Conservation (phyloP, 2,888 invertebrate species). For the Biston stratarius region DNA sequence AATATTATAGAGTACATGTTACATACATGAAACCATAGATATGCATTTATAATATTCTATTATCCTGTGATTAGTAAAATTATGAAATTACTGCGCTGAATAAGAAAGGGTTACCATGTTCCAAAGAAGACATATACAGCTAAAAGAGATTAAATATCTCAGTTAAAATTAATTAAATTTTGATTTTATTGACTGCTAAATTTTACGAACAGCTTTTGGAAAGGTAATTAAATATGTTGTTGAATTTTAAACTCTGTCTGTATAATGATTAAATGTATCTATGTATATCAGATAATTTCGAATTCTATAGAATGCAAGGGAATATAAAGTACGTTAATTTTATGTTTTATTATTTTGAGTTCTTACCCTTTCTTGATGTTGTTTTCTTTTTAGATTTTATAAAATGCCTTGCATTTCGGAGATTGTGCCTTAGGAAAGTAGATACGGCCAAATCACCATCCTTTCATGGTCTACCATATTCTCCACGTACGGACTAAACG, state of each 20-base stretch:
- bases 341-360: no score
- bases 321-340: slow-evolving; percentile 39
- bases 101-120: background rate
- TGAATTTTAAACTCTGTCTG: slow-evolving; percentile 6
- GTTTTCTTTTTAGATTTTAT: no score
- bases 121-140: background rate
- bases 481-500: no score
- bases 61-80: no score
- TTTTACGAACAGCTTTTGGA: slow-evolving; percentile 5
- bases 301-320: slow-evolving; percentile 31
- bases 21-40: no score
- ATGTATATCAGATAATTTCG: slow-evolving; percentile 15
- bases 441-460: no score
- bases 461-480: no score
- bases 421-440: no score
- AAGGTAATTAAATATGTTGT: slow-evolving; percentile 14
- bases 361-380: no score
- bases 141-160: slow-evolving; percentile 4
- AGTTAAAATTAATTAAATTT: slow-evolving; percentile 17
- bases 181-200: slow-evolving; percentile 14
- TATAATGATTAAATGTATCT: slow-evolving; percentile 6
- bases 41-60: no score
- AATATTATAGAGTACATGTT: no score
- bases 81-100: background rate
- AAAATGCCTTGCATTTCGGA: no score